Percentiles rank a stretch among this genome's conserved stretches.
Evolutionary conservation across 2,888 invertebrate species (phyloP).

Genomic region (Actias luna): DNA sequence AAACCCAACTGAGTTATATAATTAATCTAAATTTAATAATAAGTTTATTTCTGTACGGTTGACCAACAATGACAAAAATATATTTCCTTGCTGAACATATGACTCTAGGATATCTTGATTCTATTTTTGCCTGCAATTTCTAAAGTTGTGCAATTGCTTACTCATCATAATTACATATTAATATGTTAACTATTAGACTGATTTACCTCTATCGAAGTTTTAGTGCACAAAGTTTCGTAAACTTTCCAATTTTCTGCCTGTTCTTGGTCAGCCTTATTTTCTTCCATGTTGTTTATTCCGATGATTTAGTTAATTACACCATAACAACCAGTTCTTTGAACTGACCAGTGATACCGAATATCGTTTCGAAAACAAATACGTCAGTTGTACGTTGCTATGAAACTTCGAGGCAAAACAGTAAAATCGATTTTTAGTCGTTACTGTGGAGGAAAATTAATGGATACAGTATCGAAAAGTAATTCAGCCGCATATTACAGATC

Average conservation of each 20-base stretch:
- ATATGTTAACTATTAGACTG: background rate
- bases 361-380: background rate
- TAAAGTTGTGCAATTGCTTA: background rate
- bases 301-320: background rate
- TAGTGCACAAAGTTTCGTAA: constrained; percentile 85
- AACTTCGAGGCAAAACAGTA: background rate
- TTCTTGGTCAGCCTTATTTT: constrained; percentile 61
- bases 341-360: background rate
- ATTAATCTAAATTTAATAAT: no score
- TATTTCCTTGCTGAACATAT: background rate
- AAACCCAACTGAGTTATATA: no score
- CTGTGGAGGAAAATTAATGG: background rate
- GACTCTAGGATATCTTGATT: background rate
- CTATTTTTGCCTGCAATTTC: background rate
- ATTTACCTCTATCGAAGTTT: constrained; percentile 79
- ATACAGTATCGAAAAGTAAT: no score
- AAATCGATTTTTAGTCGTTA: background rate
- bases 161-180: background rate
- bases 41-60: background rate
- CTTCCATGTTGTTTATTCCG: constrained; percentile 52
- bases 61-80: background rate
- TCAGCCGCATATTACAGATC: no score
- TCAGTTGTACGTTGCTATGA: background rate
- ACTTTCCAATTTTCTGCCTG: constrained; percentile 87
- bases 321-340: constrained; percentile 5